Evolutionary conservation across 2,888 invertebrate genomes (phyloP).

Genomic region (Smittia sp.): DNA sequence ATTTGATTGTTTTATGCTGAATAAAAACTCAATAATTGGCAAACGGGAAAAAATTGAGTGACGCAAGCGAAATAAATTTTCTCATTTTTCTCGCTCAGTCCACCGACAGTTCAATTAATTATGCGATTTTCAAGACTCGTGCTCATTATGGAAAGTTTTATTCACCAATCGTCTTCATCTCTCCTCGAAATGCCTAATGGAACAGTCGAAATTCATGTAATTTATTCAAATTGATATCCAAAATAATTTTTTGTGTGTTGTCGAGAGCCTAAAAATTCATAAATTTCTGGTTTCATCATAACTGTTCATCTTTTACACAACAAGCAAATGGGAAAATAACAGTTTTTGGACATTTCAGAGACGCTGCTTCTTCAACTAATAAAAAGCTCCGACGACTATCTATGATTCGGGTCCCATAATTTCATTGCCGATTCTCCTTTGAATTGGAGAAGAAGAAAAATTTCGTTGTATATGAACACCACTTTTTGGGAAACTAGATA

Average conservation of each 20-base stretch:
- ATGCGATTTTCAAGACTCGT: neutral
- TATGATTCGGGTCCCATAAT: conserved; percentile 7
- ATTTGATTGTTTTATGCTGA: neutral
- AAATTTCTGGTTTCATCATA: conserved; percentile 40
- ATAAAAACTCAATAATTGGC: no score
- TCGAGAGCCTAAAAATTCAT: conserved; percentile 35
- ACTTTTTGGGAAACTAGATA: conserved; percentile 2
- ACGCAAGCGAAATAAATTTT: neutral
- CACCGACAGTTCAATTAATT: neutral
- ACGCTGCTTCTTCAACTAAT: neutral
- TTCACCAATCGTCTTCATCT: neutral
- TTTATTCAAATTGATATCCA: conserved; percentile 41
- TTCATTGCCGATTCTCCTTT: neutral
- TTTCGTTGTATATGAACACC: neutral
- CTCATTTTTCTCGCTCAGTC: neutral
- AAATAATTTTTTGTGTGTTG: conserved; percentile 14
- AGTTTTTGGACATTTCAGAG: conserved; percentile 13
- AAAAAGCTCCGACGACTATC: neutral
- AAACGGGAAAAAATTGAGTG: neutral
- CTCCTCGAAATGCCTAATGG: conserved; percentile 23
- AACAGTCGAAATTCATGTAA: conserved; percentile 35
- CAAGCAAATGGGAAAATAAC: conserved; percentile 24
- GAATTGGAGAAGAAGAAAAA: neutral
- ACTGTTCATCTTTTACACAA: conserved; percentile 39
- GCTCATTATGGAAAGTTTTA: conserved; percentile 10